Percentiles rank a stretch among this genome's conserved stretches.
phyloP scores from a whole-genome alignment of 1,140 invertebrate genomes.

The Choristoneura fumiferana region DNA sequence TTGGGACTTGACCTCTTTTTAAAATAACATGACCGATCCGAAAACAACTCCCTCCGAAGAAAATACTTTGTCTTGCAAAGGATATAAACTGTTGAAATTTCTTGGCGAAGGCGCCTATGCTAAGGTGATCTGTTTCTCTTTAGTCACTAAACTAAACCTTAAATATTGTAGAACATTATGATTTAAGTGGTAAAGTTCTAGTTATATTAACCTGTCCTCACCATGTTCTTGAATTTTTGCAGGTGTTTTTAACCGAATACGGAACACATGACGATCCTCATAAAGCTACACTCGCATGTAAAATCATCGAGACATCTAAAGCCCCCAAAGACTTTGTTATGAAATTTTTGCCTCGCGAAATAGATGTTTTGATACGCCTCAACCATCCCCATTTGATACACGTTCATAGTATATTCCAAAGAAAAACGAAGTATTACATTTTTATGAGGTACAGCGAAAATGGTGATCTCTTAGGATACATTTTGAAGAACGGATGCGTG shows the following conservation, averaged over 20 bases:
- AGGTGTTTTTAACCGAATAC: slow-evolving; percentile 81
- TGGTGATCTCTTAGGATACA: slow-evolving; percentile 83
- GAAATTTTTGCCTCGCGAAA: slow-evolving; percentile 88
- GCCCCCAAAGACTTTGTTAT: slow-evolving; percentile 86
- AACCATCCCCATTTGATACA: slow-evolving; percentile 86
- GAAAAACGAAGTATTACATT: slow-evolving; percentile 82
- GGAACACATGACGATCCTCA: slow-evolving; percentile 59
- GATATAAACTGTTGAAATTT: slow-evolving; percentile 80
- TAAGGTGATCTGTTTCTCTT: slow-evolving; percentile 63
- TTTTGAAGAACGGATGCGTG: slow-evolving; percentile 81
- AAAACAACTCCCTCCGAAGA: slow-evolving; percentile 79
- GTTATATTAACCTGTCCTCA: slow-evolving; percentile 2
- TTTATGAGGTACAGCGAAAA: slow-evolving; percentile 85
- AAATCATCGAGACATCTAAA: slow-evolving; percentile 85
- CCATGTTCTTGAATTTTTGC: slow-evolving; percentile 9
- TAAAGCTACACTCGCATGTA: slow-evolving; percentile 80
- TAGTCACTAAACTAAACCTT: too few relatives aligned
- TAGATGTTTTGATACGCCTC: slow-evolving; percentile 83
- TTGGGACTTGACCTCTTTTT: slow-evolving; percentile 37
- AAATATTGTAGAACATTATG: too few relatives aligned
- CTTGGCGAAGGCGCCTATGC: slow-evolving; percentile 84
- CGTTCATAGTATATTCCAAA: slow-evolving; percentile 85
- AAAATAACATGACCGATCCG: slow-evolving; percentile 68
- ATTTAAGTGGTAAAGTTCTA: not conserved
- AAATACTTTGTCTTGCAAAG: slow-evolving; percentile 77